Evolutionary conservation across 2,113 vertebrate species (phyloP).

Genomic region (Tinamus guttatus): DNA sequence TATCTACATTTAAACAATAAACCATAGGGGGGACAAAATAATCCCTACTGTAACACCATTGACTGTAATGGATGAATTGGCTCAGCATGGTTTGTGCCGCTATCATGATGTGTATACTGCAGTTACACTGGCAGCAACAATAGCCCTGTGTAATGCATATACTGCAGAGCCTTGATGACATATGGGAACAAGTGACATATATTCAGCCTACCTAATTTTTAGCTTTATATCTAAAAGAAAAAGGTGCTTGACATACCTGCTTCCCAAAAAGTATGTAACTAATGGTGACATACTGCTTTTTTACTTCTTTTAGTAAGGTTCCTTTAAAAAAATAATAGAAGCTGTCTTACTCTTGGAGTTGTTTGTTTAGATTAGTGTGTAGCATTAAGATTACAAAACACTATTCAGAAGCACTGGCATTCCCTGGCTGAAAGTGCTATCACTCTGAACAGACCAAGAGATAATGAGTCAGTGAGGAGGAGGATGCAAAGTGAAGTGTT

Average conservation of each 20-base stretch:
- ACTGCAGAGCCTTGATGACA: neutral
- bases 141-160: neutral
- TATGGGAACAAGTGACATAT: neutral
- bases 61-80: conserved; percentile 49
- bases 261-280: neutral
- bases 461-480: neutral
- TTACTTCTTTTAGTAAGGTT: neutral
- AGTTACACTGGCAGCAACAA: neutral
- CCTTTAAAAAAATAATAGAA: neutral
- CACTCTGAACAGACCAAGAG: neutral
- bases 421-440: neutral
- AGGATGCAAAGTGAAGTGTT: neutral
- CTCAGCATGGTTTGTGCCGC: conserved; percentile 13
- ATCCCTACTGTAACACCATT: conserved; percentile 30
- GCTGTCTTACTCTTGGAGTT: neutral
- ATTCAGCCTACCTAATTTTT: neutral
- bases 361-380: neutral
- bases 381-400: neutral
- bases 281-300: neutral
- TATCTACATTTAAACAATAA: conserved; percentile 31
- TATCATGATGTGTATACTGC: neutral
- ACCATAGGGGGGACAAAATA: conserved; percentile 14
- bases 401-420: neutral
- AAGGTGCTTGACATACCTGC: neutral
- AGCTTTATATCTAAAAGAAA: neutral